Evolutionary conservation across 2,888 invertebrate genomes (phyloP).

Genomic region (Pharmacophagus antenor): DNA sequence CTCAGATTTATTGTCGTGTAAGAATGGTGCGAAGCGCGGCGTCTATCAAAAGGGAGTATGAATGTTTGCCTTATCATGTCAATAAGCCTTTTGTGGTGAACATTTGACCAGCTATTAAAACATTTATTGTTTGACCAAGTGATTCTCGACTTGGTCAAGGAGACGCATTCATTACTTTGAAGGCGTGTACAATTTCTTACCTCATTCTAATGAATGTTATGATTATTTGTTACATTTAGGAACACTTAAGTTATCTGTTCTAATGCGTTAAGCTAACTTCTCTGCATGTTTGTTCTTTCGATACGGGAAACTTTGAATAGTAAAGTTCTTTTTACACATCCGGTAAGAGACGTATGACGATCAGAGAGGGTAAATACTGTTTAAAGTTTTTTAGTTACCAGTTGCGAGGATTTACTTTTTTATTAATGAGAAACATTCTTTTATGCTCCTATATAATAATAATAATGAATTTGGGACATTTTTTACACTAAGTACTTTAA

Average conservation of each 20-base stretch:
- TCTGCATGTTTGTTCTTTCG: neutral
- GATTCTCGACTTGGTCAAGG: conserved; percentile 41
- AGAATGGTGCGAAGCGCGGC: conserved; percentile 33
- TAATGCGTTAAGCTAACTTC: neutral
- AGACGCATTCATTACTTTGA: conserved; percentile 21
- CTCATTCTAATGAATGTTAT: conserved; percentile 6
- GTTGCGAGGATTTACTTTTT: no score
- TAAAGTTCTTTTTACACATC: neutral
- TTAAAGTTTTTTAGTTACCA: no score
- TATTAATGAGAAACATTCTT: no score
- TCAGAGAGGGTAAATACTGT: no score
- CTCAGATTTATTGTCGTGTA: conserved; percentile 25
- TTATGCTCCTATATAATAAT: no score
- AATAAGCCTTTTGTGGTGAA: conserved; percentile 43
- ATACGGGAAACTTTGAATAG: neutral
- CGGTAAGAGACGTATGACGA: neutral
- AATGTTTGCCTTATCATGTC: conserved; percentile 55
- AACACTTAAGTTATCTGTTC: neutral
- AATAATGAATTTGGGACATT: no score
- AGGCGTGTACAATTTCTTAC: neutral
- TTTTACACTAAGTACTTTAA: no score
- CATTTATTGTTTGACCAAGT: conserved; percentile 57
- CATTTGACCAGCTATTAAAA: conserved; percentile 56
- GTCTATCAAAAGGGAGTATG: conserved; percentile 48
- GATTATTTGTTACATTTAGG: conserved; percentile 9